phyloP scores from a whole-genome alignment of 2,888 invertebrate species.

The Luperina nickerlii region DNA sequence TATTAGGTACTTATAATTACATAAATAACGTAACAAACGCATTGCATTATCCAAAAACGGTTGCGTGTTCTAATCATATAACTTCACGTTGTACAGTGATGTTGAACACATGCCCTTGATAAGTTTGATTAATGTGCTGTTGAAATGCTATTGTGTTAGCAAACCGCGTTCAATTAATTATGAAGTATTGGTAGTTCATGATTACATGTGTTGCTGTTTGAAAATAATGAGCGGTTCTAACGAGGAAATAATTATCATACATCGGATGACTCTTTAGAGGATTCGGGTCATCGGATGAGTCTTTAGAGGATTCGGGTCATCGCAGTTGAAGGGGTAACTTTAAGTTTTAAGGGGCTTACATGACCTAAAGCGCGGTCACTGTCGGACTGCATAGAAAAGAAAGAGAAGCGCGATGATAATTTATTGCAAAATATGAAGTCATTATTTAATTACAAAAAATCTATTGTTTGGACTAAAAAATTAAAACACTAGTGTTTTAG shows the following conservation, averaged over 20 bases:
- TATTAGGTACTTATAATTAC: slow-evolving; percentile 1
- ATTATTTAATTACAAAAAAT: too few relatives aligned
- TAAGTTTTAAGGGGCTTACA: neutral
- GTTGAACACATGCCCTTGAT: slow-evolving; percentile 66
- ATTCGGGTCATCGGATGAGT: too few relatives aligned
- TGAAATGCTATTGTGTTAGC: slow-evolving; percentile 64
- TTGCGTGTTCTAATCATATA: slow-evolving; percentile 59
- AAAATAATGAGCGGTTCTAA: slow-evolving; percentile 18
- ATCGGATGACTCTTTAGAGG: neutral
- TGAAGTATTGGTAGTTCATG: slow-evolving; percentile 34
- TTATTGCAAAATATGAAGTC: too few relatives aligned
- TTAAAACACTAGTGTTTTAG: too few relatives aligned
- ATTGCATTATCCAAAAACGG: slow-evolving; percentile 22
- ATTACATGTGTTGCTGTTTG: slow-evolving; percentile 23
- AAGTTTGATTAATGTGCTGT: slow-evolving; percentile 59
- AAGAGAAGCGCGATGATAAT: too few relatives aligned
- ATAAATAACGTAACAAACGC: slow-evolving; percentile 2
- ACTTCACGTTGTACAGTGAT: slow-evolving; percentile 53
- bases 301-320: neutral
- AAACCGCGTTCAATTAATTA: slow-evolving; percentile 55
- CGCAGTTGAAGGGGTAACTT: neutral
- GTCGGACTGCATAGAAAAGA: too few relatives aligned
- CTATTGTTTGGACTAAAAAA: too few relatives aligned
- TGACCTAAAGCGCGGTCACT: too few relatives aligned
- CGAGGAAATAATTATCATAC: neutral